Conservation (phyloP, 2,113 vertebrate genomes). For the Trachemys scripta region DNA sequence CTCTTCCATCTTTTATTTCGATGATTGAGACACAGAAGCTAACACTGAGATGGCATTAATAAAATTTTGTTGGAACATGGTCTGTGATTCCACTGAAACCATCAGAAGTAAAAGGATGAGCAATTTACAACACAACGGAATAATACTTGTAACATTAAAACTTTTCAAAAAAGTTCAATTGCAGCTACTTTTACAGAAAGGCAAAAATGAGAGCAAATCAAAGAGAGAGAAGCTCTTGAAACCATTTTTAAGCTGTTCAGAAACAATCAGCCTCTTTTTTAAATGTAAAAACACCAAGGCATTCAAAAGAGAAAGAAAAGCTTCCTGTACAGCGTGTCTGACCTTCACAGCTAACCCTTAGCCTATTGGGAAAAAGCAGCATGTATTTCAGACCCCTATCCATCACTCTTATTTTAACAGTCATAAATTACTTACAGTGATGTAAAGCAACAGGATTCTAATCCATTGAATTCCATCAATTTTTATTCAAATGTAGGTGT, state of each 20-base stretch:
- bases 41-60: not conserved
- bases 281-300: not conserved
- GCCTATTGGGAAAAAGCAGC: slow-evolving; percentile 47
- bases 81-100: not conserved
- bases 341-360: slow-evolving; percentile 38
- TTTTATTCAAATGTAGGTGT: slow-evolving; percentile 68
- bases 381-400: slow-evolving; percentile 41
- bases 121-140: not conserved
- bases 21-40: not conserved
- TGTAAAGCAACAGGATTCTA: slow-evolving; percentile 71
- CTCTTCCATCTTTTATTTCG: not conserved
- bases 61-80: not conserved
- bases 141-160: not conserved
- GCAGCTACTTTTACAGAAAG: not conserved
- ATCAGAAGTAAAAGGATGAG: not conserved
- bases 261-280: slow-evolving; percentile 19
- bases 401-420: slow-evolving; percentile 65
- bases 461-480: slow-evolving; percentile 65
- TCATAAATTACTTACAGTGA: slow-evolving; percentile 68
- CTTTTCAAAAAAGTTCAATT: not conserved
- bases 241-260: not conserved
- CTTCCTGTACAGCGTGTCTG: slow-evolving; percentile 16
- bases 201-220: not conserved
- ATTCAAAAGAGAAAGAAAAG: slow-evolving; percentile 39
- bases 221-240: slow-evolving; percentile 28